phyloP scores from a whole-genome alignment of 2,888 invertebrate species.

The Hoplodrina ambigua region DNA sequence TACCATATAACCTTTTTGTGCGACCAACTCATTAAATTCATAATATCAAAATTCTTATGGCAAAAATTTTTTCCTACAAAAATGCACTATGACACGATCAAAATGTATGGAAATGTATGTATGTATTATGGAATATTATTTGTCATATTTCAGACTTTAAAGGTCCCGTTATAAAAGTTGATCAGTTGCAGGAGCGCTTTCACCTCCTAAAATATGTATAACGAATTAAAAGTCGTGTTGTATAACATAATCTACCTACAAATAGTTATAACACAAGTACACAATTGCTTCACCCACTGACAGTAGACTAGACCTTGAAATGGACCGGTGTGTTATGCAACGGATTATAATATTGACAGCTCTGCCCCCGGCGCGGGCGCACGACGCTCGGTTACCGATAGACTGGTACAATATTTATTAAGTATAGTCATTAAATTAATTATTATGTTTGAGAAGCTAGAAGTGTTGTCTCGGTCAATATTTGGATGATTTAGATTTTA shows the following conservation, averaged over 20 bases:
- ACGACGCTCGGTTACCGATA: constrained; percentile 15
- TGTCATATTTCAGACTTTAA: no score
- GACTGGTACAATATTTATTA: constrained; percentile 38
- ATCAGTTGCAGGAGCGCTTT: no score
- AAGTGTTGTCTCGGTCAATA: constrained; percentile 35
- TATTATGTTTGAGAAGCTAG: constrained; percentile 22
- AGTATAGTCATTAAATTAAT: constrained; percentile 30
- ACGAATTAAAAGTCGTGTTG: no score
- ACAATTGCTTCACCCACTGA: constrained; percentile 51
- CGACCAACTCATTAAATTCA: no score
- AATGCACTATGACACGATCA: no score
- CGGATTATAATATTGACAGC: constrained; percentile 58
- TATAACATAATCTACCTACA: background rate
- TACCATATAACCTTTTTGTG: background rate
- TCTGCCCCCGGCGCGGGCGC: constrained; percentile 40
- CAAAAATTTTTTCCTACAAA: no score
- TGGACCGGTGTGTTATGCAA: constrained; percentile 62
- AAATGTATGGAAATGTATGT: no score
- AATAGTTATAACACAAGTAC: constrained; percentile 23
- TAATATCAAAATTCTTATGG: no score
- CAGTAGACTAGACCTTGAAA: constrained; percentile 59
- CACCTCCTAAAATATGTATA: no score
- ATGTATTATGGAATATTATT: no score
- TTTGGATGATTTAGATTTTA: constrained; percentile 31
- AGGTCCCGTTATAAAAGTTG: no score